Percentiles rank a stretch among this genome's conserved stretches.
phyloP scores from a whole-genome alignment of 2,113 vertebrate species.

The Apaloderma vittatum region DNA sequence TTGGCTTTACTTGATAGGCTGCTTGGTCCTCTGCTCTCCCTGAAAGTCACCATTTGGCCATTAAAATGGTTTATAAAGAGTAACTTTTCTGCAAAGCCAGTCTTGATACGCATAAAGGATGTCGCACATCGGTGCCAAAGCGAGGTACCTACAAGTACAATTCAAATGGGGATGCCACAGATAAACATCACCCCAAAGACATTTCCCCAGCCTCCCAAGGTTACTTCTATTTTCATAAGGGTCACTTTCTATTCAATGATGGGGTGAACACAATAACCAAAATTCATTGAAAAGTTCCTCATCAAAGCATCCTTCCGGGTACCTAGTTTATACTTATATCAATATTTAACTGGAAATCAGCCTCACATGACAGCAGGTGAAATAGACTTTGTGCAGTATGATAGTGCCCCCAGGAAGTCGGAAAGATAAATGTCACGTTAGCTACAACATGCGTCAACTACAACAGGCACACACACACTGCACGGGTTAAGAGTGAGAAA shows the following conservation, averaged over 20 bases:
- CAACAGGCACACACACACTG: accelerated
- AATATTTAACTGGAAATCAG: not conserved
- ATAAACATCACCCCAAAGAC: not conserved
- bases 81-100: not conserved
- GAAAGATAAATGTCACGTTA: not conserved
- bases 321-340: not conserved
- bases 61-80: not conserved
- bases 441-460: not conserved
- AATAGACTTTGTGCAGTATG: not conserved
- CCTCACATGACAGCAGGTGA: not conserved
- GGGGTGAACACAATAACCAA: not conserved
- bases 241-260: not conserved
- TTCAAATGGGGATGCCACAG: not conserved
- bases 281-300: not conserved
- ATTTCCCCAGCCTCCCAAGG: not conserved
- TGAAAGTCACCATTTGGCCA: not conserved
- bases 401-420: slow-evolving; percentile 25
- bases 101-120: not conserved
- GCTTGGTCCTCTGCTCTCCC: not conserved
- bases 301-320: not conserved
- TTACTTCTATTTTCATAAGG: not conserved
- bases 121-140: accelerated
- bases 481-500: not conserved
- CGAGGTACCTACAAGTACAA: not conserved
- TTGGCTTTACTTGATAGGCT: not conserved